Evolutionary conservation across 2,797 vertebrate genomes (phyloP).

Genomic region (Crocidura indochinensis): DNA sequence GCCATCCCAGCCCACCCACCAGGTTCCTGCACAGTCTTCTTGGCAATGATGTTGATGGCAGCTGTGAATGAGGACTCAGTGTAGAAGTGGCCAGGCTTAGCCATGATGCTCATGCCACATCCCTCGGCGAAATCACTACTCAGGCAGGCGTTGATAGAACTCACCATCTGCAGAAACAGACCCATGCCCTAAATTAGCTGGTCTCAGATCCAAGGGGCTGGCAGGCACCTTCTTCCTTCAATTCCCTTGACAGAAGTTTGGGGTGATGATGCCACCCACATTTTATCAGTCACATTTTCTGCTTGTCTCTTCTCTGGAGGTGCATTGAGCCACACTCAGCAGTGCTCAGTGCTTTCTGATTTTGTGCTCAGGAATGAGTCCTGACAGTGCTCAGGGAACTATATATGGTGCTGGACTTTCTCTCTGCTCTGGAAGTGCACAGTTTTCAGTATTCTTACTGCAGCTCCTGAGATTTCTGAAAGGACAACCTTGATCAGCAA

Average conservation of each 20-base stretch:
- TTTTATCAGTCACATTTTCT: background rate
- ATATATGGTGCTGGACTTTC: background rate
- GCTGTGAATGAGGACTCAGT: constrained; percentile 6
- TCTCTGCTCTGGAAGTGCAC: background rate
- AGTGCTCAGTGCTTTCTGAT: no score
- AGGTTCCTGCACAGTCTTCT: constrained; percentile 55
- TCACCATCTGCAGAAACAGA: constrained; percentile 41
- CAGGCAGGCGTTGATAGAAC: constrained; percentile 27
- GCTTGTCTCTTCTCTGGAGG: no score
- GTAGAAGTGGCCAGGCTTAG: constrained; percentile 68
- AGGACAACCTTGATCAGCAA: background rate
- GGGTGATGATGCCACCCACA: accelerated
- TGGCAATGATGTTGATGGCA: constrained; percentile 54
- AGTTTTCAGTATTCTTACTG: no score
- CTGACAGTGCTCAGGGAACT: no score
- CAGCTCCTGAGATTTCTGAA: no score
- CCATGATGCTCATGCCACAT: background rate
- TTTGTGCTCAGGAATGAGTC: no score
- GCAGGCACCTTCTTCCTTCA: background rate
- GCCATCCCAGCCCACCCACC: background rate
- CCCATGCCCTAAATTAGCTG: background rate
- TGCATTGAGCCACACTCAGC: no score
- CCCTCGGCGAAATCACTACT: constrained; percentile 64
- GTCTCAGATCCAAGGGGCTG: background rate
- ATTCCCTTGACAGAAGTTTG: background rate